Evolutionary conservation across 2,113 vertebrate species (phyloP), one percentile per base, ranked within the genome.

Genomic region (Sterrhoptilus dennistouni): DNA sequence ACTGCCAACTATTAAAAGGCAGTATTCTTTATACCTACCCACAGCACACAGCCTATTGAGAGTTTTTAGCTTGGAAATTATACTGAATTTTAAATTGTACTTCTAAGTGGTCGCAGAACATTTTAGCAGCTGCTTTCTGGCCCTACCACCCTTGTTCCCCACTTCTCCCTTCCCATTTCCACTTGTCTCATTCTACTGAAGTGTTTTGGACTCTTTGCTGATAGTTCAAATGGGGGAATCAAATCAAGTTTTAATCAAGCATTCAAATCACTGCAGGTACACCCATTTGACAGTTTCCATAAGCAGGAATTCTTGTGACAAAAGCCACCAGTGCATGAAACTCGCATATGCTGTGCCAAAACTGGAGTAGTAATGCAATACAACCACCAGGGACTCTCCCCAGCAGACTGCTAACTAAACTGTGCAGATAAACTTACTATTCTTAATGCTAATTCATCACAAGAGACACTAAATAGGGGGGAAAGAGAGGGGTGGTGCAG

Each of bases 261-360:
- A 87, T 77, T 96, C 72, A 63, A 24, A 87, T 77, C 91, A 77
- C 86, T 80, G 65, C 74, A 95, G 91, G 89, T 81, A 93, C 52
- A 68, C 31, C 61, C 77, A 83, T 42, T 54, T 0, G 1, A 60
- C 82, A 94, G 53, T 54, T 85, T 90, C 86, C 85, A 66, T 23
- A 94, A 77, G 54, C 61, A 72, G 57, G 66, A 29, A 47, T 65
- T 87, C 87, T 36, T 47, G 44, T 89, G 66, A 90, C 90, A 85
- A 91, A 91, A 90, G 38, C 59, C 88, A 94, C 40, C 2, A 1
- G 89, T 1, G 61, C 90, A 76, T 72, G 69, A 92, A 88, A 47
- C 72, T 82, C 64, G 28, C 71, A 87, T 47, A 85, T 83, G 89
- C 74, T 49, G 31, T 61, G 82, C 78, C 69, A 71, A 72, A 87